Evolutionary conservation across 2,888 invertebrate species (phyloP), one percentile per base, ranked within the genome.

Genomic region (Lepidonotus clava): DNA sequence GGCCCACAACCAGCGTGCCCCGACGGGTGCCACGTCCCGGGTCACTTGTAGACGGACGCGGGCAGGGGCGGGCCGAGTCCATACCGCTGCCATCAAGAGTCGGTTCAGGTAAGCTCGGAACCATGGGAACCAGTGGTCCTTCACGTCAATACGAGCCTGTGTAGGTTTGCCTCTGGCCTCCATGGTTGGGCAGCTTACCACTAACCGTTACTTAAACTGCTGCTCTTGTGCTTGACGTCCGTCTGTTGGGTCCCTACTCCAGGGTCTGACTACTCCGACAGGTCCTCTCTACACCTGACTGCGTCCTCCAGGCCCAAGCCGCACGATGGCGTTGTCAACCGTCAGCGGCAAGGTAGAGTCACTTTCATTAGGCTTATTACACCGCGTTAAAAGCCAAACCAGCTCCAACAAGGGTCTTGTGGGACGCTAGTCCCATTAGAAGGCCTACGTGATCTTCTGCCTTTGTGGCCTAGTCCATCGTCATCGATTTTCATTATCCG

Each of bases 291-390:
- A n/a, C n/a, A n/a, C n/a, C n/a, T n/a, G n/a, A n/a, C n/a, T n/a
- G n/a, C n/a, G n/a, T n/a, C n/a, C n/a, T n/a, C n/a, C n/a, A n/a
- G n/a, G n/a, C n/a, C n/a, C n/a, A n/a, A n/a, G n/a, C n/a, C n/a
- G n/a, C n/a, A n/a, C n/a, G n/a, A n/a, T n/a, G n/a, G n/a, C n/a
- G n/a, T n/a, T n/a, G n/a, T n/a, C n/a, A n/a, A n/a, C n/a, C n/a
- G n/a, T n/a, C n/a, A n/a, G n/a, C n/a, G 51, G 66, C n/a, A 8
- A 14, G 46, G 11, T n/a, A 46, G 80, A 80, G 41, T 46, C 80
- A 80, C 80, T 80, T 80, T 80, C 80, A 80, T 80, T 80, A 80
- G 80, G 80, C 80, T 80, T 40, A 80, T 80, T 80, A 80, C n/a
- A 46, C 46, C n/a, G 28, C 46, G 80, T 80, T 80, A 80, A 80